Evolutionary conservation across 1,140 invertebrate genomes (phyloP).

Genomic region (Brachionus rubens): DNA sequence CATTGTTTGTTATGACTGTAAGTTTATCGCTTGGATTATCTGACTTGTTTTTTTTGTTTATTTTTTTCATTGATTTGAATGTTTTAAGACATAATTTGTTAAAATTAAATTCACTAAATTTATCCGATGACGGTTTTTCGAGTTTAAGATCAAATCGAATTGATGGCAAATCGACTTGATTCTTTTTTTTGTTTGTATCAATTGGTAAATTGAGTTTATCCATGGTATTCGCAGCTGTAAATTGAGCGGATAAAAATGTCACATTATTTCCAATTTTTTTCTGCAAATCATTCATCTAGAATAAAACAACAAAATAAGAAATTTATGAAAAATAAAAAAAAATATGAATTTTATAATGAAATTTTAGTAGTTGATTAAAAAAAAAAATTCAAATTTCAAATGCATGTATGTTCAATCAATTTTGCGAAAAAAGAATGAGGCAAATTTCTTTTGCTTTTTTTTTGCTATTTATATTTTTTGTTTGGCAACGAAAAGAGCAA

Average conservation of each 20-base stretch:
- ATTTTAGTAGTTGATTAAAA: background rate
- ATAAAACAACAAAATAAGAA: background rate
- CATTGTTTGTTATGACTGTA: background rate
- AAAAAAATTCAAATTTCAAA: no score
- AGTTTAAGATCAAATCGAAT: constrained; percentile 33
- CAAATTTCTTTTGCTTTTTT: no score
- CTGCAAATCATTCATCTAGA: constrained; percentile 22
- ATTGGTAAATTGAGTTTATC: constrained; percentile 13
- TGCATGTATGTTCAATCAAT: no score
- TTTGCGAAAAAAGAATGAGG: no score
- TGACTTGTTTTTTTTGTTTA: background rate
- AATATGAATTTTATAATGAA: constrained; percentile 2
- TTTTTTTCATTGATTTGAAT: constrained; percentile 5
- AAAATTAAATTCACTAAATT: constrained; percentile 32
- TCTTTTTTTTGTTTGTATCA: constrained; percentile 26
- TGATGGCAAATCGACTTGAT: constrained; percentile 8
- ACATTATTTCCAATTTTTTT: constrained; percentile 15
- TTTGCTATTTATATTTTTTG: no score
- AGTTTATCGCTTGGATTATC: background rate
- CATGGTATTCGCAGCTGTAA: background rate
- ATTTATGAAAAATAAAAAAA: background rate
- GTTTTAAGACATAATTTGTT: constrained; percentile 5
- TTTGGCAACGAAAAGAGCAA: no score
- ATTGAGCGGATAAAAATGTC: background rate
- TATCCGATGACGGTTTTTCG: constrained; percentile 17